Evolutionary conservation across 2,113 vertebrate genomes (phyloP).

Genomic region (Menura novaehollandiae): DNA sequence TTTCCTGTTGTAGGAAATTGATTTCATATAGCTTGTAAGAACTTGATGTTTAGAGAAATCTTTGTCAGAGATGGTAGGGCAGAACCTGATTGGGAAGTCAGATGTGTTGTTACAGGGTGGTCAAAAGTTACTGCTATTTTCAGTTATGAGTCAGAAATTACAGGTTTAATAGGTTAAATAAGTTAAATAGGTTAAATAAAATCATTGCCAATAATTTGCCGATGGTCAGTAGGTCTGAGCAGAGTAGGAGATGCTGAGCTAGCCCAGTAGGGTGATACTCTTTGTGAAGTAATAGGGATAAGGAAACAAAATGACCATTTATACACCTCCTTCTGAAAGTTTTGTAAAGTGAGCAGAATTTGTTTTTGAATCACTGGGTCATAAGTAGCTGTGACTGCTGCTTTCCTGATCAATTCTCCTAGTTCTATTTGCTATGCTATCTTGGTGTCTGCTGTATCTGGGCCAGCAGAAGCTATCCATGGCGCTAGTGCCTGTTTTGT

Average conservation of each 20-base stretch:
- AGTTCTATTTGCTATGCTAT: neutral
- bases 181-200: neutral
- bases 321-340: neutral
- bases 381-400: neutral
- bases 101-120: neutral
- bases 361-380: neutral
- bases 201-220: neutral
- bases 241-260: neutral
- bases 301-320: neutral
- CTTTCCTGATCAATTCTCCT: neutral
- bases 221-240: neutral
- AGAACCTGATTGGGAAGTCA: neutral
- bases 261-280: neutral
- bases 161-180: neutral
- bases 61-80: neutral
- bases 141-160: neutral
- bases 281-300: neutral
- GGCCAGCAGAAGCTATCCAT: neutral
- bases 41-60: neutral
- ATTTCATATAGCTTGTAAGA: neutral
- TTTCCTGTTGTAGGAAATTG: neutral
- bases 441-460: neutral
- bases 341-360: neutral
- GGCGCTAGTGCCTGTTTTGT: neutral
- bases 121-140: neutral